Base-by-base conservation (phyloP, 2,797 vertebrate species). In the Serranus cabrilla region DNA sequence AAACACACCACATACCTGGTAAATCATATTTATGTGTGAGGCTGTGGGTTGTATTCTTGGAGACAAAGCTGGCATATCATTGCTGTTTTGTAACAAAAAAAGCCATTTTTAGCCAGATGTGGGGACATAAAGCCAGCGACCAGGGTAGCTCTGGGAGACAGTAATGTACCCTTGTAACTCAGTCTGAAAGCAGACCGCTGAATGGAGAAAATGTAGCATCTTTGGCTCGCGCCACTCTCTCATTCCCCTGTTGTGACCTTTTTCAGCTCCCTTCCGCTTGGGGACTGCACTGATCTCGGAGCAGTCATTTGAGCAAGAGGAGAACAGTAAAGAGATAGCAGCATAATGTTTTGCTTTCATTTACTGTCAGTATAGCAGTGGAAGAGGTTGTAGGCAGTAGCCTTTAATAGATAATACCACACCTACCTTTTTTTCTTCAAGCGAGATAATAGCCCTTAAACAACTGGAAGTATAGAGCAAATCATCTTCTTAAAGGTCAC, bases 151-250 rank as follows among this genome's bases (percentile, higher is more conserved):
- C 62, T 74, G 75, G 63, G 85, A 91, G 65, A 60, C 71, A 54
- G 80, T 92, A 92, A 90, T 92, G 87, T 77, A 81, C 60, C 76
- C 45, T 20, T 86, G 90, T 88, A 93, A 92, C 83, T 85, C 78
- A 85, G 90, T 89, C 91, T 90, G 74, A 78, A 49, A 74, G 63
- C 78, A 86, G 59, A 68, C 60, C 10, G 46, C 80, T 72, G 82
- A 90, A 86, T 84, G 71, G 57, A 80, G 78, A 85, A 34, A 80
- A 70, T 78, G 76, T 58, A 77, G 84, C 68, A 84, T 78, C 71
- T 82, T 78, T 75, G 72, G 68, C 74, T 83, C 52, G 3, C 51
- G 25, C 62, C 57, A 27, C 62, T 70, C 73, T 76, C 76, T 82
- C 74, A 45, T 80, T 74, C 74, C 82, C 66, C 65, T 20, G 21